phyloP scores from a whole-genome alignment of 2,888 invertebrate species.

The Harpagoxenus sublaevis region DNA sequence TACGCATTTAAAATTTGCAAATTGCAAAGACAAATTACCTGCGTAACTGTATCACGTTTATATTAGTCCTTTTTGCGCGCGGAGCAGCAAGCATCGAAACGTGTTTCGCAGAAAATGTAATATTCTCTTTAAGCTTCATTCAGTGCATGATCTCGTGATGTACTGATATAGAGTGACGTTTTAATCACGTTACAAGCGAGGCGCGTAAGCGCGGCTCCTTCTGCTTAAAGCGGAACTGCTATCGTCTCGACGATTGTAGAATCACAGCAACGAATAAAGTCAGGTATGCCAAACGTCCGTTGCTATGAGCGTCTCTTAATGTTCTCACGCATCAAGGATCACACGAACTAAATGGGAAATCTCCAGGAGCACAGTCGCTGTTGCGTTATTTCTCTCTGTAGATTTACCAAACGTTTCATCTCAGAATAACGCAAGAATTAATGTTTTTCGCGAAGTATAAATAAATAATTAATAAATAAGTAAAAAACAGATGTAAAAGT shows the following conservation, averaged over 20 bases:
- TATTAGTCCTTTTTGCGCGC: not conserved
- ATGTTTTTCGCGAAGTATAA: not conserved
- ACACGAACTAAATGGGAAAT: constrained; percentile 44
- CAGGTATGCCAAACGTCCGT: constrained; percentile 61
- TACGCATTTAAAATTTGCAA: constrained; percentile 8
- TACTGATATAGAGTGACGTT: constrained; percentile 61
- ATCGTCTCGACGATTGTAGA: constrained; percentile 51
- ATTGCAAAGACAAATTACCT: constrained; percentile 5
- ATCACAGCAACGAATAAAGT: constrained; percentile 62
- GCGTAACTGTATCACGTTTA: constrained; percentile 8
- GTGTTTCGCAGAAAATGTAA: constrained; percentile 34
- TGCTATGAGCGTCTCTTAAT: constrained; percentile 39
- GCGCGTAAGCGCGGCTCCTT: constrained; percentile 45
- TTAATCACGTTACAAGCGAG: constrained; percentile 66
- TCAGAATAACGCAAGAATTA: constrained; percentile 21
- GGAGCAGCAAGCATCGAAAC: constrained; percentile 26
- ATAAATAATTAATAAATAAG: too few relatives aligned
- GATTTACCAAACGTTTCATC: constrained; percentile 5
- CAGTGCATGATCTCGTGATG: constrained; percentile 53
- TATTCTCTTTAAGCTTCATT: constrained; percentile 50
- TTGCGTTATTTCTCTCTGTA: constrained; percentile 25
- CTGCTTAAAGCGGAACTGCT: constrained; percentile 46
- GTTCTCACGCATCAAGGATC: constrained; percentile 35
- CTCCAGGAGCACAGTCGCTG: not conserved
- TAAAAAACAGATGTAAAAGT: not conserved